Conservation (phyloP, 2,113 vertebrate genomes). For the Hydrochoerus hydrochaeris region DNA sequence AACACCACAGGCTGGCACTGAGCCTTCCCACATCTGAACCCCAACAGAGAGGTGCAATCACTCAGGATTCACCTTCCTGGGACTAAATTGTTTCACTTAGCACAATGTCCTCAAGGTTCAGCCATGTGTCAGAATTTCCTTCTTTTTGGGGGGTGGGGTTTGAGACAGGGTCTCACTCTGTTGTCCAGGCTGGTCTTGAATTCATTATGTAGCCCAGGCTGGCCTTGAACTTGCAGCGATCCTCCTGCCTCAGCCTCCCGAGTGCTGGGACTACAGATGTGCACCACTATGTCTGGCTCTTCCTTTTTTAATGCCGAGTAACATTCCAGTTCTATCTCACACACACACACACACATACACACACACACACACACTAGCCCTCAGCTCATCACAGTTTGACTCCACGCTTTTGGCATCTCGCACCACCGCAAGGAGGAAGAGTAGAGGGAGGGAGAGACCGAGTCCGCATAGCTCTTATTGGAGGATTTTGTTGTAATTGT, state of each 20-base stretch:
- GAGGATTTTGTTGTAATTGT: neutral
- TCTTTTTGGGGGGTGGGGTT: neutral
- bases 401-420: neutral
- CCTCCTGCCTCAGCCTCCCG: neutral
- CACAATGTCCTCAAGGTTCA: neutral
- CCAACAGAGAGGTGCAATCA: neutral
- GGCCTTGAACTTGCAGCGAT: neutral
- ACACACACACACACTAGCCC: neutral
- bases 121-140: neutral
- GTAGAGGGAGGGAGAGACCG: neutral
- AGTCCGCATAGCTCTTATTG: neutral
- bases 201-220: neutral
- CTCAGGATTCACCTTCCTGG: neutral
- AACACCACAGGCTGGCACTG: neutral
- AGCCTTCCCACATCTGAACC: neutral
- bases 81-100: neutral
- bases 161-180: neutral
- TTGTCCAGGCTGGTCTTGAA: too few relatives aligned
- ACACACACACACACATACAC: neutral
- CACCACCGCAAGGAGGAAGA: neutral
- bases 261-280: neutral
- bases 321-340: neutral
- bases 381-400: neutral
- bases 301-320: neutral
- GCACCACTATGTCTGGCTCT: neutral